Evolutionary conservation across 2,888 invertebrate species (phyloP).

Genomic region (Pristionchus mayeri): DNA sequence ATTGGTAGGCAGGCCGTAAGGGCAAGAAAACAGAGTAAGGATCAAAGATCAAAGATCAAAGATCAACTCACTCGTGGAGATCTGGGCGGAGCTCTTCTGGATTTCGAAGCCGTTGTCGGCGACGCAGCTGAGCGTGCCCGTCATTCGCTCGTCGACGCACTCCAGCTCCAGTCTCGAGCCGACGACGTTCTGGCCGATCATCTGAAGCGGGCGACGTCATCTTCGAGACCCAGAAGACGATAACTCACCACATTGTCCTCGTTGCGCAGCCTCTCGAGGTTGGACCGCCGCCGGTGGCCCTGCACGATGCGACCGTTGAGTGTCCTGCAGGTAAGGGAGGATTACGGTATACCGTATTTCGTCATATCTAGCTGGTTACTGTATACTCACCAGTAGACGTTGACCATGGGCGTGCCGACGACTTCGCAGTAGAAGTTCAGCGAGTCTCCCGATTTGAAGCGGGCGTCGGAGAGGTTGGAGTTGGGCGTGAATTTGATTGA

Average conservation of each 20-base stretch:
- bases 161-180: background rate
- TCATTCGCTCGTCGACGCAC: constrained; percentile 35
- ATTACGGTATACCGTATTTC: background rate
- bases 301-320: constrained; percentile 44
- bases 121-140: constrained; percentile 14
- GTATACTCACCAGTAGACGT: constrained; percentile 45
- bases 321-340: constrained; percentile 7
- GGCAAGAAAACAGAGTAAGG: background rate
- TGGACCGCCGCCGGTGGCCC: background rate
- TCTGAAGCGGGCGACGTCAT: constrained; percentile 20
- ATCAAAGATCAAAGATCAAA: too few species aligned
- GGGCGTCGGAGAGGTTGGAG: background rate
- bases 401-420: constrained; percentile 17
- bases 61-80: constrained; percentile 5
- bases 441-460: background rate
- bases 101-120: constrained; percentile 31
- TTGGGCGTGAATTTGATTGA: background rate
- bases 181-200: constrained; percentile 25
- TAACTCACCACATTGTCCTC: constrained; percentile 13
- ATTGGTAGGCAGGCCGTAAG: background rate
- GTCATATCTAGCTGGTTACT: too few species aligned
- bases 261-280: constrained; percentile 23
- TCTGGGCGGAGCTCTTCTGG: background rate
- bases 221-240: background rate
- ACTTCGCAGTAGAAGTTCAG: constrained; percentile 42